Evolutionary conservation across 2,888 invertebrate species (phyloP).

Genomic region (Parelbella ahira): DNA sequence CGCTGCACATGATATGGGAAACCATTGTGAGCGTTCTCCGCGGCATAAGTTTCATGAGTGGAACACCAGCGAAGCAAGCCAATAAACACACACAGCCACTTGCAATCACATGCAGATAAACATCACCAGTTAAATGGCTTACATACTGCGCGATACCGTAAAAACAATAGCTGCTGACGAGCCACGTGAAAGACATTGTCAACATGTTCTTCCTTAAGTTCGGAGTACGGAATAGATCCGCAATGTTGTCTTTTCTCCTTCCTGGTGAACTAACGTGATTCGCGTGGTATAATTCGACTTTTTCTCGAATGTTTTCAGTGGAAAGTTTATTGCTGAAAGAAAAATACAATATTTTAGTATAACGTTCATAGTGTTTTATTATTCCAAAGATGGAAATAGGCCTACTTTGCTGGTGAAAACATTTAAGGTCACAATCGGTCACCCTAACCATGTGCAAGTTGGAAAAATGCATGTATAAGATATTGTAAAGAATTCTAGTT

Average conservation of each 20-base stretch:
- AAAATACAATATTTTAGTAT: background rate
- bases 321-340: slow-evolving; percentile 60
- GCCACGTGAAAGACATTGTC: slow-evolving; percentile 87
- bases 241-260: slow-evolving; percentile 59
- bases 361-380: too few species aligned
- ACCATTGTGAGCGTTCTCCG: slow-evolving; percentile 83
- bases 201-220: slow-evolving; percentile 85
- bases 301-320: slow-evolving; percentile 55
- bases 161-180: slow-evolving; percentile 85
- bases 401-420: too few species aligned
- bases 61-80: slow-evolving; percentile 81
- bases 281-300: slow-evolving; percentile 54
- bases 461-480: too few species aligned
- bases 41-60: slow-evolving; percentile 83
- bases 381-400: too few species aligned
- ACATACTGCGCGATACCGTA: slow-evolving; percentile 91
- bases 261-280: slow-evolving; percentile 34
- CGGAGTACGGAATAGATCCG: slow-evolving; percentile 84
- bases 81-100: slow-evolving; percentile 83
- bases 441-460: too few species aligned
- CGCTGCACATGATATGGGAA: slow-evolving; percentile 82
- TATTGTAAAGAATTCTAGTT: too few species aligned
- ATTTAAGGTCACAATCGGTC: too few species aligned
- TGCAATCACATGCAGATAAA: slow-evolving; percentile 89
- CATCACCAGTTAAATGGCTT: slow-evolving; percentile 86